These are phyloP conservation scores for Junonia oenone DNA, from an alignment of 2,888 invertebrate genomes.

Conservation along the genomic window DNA sequence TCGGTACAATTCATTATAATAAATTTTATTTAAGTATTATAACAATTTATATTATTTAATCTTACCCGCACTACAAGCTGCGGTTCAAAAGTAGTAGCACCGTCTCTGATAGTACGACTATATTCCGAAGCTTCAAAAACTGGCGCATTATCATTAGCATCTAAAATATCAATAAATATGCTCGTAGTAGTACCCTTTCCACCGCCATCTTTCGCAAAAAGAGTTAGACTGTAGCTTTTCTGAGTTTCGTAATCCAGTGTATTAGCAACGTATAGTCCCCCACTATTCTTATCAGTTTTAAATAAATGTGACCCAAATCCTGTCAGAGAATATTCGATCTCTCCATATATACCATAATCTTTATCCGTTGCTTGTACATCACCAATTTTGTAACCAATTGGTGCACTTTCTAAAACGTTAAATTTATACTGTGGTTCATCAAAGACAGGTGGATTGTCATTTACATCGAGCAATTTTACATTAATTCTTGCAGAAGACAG, in stretches of 20 bases:
- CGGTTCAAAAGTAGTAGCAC: constrained; percentile 87
- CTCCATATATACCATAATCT: constrained; percentile 86
- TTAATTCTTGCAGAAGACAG: constrained; percentile 81
- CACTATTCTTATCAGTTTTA: constrained; percentile 82
- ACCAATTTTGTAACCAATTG: constrained; percentile 81
- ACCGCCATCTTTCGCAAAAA: constrained; percentile 90
- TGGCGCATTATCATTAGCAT: constrained; percentile 89
- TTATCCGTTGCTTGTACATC: constrained; percentile 84
- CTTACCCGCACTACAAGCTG: constrained; percentile 86
- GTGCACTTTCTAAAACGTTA: constrained; percentile 82
- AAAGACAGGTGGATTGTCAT: constrained; percentile 89
- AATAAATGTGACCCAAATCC: constrained; percentile 91
- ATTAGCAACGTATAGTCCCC: constrained; percentile 83
- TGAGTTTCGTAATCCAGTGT: constrained; percentile 88
- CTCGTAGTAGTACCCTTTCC: constrained; percentile 85
- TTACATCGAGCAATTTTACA: constrained; percentile 85
- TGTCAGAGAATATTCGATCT: constrained; percentile 85
- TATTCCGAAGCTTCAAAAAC: constrained; percentile 85
- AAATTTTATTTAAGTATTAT: too few species aligned
- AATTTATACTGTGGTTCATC: constrained; percentile 82
- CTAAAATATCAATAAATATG: constrained; percentile 84
- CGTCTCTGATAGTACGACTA: constrained; percentile 87
- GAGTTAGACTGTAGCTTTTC: constrained; percentile 87
- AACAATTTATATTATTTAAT: too few species aligned
- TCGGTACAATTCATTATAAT: too few species aligned